Base-by-base conservation (phyloP, 2,797 vertebrate genomes). In the Hypotaenidia okinawae region DNA sequence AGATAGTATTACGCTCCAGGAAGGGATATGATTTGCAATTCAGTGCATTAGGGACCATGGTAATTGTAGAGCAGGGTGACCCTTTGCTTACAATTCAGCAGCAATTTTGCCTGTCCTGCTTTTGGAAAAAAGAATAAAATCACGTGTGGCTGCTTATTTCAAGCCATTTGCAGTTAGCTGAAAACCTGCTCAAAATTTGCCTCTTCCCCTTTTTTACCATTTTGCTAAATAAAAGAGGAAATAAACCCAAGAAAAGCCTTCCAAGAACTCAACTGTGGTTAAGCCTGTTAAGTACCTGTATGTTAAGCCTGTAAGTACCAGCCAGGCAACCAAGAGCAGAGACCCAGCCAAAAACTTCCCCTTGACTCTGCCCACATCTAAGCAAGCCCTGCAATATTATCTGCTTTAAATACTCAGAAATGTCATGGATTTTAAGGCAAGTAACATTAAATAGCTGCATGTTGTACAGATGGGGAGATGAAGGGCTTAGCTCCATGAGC, bases 41-140 rank as follows among this genome's bases (percentile, higher is more conserved):
- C 62, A 35, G 67, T 62, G 80, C 88, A 82, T 82, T 78, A 82
- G 76, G 67, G 67, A 74, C 32, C 16, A 5, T 0, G 1, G 57
- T 89, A 91, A 91, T 93, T 91, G 88, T 57, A 18, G 88, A 89
- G 72, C 88, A 57, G 80, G 72, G 80, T 93, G 88, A 88, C 91
- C 76, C 84, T 74, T 51, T 66, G 58, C 80, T 91, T 59, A 74
- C 67, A 82, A 93, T 89, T 66, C 67, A 41, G 91, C 72, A 61
- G 72, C 75, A 74, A 90, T 91, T 95, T 85, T 47, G 39, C 80
- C 76, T 17, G 33, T 54, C 76, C 80, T 57, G 70, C 66, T 74
- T 91, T 64, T 69, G 57, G 52, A 43, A 43, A 43, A 15, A 3
- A 64, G 72, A 64, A 82, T 28, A 33, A 73, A 86, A 62, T 69